These are phyloP conservation scores for Scaptomyza caliginosa DNA, from an alignment of 2,888 invertebrate species.

Conservation along the genomic window DNA sequence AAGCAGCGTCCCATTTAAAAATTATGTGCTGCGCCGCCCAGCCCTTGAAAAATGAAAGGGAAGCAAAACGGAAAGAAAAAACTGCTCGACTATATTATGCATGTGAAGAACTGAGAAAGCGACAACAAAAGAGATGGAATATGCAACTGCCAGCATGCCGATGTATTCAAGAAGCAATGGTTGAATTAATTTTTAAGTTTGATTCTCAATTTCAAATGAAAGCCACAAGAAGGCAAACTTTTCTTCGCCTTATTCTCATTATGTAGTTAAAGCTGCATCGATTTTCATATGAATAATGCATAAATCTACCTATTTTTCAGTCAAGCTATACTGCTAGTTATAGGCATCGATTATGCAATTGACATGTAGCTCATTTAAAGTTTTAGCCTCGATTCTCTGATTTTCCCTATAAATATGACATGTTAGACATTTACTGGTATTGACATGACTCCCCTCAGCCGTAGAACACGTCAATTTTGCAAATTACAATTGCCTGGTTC, in stretches of 20 bases:
- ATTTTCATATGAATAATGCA: not conserved
- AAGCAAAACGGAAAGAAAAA: conserved; percentile 25
- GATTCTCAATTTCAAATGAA: conserved; percentile 12
- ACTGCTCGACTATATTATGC: conserved; percentile 47
- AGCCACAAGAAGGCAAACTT: not conserved
- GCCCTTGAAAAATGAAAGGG: conserved; percentile 30
- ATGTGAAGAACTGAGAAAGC: conserved; percentile 4
- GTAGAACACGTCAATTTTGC: conserved; percentile 68
- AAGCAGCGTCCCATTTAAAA: conserved; percentile 76
- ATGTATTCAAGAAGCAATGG: conserved; percentile 32
- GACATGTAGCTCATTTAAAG: conserved; percentile 1
- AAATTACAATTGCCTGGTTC: conserved; percentile 71
- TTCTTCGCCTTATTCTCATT: not conserved
- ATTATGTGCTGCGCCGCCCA: conserved; percentile 61
- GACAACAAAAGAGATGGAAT: not conserved
- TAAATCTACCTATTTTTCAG: not conserved
- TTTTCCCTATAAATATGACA: conserved; percentile 63
- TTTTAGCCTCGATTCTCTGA: conserved; percentile 42
- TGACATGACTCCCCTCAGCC: conserved; percentile 19
- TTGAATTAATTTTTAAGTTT: conserved; percentile 16
- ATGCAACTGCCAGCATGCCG: conserved; percentile 33
- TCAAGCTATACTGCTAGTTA: not conserved
- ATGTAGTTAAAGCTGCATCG: not conserved
- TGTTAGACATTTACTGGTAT: conserved; percentile 36
- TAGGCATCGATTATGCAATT: not conserved